Evolutionary conservation across 2,888 invertebrate genomes (phyloP), one percentile per base, ranked within the genome.

Genomic region (Augiades crinisus): DNA sequence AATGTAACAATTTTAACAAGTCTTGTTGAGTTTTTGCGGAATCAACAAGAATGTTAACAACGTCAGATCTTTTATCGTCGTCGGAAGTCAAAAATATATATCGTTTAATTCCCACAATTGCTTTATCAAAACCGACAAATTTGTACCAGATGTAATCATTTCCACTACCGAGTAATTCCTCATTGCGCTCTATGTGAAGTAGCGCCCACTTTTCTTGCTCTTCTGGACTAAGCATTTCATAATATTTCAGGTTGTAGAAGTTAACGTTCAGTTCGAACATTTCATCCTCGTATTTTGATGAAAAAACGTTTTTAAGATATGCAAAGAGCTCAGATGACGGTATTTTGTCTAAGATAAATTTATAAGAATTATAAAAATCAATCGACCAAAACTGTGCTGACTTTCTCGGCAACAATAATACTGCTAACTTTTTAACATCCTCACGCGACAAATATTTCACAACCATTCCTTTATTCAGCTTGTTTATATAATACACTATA

Each of bases 141-240:
- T 68, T 59, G 47, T 75, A 82, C 78, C 76, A 82, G 3, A 57
- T 33, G 52, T 66, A 81, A 56, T 75, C 68, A 5, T 30, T 30
- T 22, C 62, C 58, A 14, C 30, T 53, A 2, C 74, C 75, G 8
- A 73, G 52, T 19, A 73, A 44, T 46, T 77, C 78, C 21, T 61
- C 56, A 22, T 62, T 62, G 46, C 60, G 66, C 24, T 69, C 64
- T 46, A 81, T 56, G 24, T 81, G 70, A 14, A 57, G 53, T 12
- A 78, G 54, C n/a, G 79, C 78, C 81, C 81, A 81, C 33, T 47
- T 31, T 61, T 81, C 75, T 54, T 53, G 65, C 44, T 78, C 68
- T 13, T 67, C 60, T 8, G n/a, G 0, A 5, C 72, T 71, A 64
- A 82, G 72, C 12, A 78, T 52, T 19, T 61, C 53, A 52, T 68